phyloP scores from a whole-genome alignment of 2,113 vertebrate species.

The Nannobrachium achirus region DNA sequence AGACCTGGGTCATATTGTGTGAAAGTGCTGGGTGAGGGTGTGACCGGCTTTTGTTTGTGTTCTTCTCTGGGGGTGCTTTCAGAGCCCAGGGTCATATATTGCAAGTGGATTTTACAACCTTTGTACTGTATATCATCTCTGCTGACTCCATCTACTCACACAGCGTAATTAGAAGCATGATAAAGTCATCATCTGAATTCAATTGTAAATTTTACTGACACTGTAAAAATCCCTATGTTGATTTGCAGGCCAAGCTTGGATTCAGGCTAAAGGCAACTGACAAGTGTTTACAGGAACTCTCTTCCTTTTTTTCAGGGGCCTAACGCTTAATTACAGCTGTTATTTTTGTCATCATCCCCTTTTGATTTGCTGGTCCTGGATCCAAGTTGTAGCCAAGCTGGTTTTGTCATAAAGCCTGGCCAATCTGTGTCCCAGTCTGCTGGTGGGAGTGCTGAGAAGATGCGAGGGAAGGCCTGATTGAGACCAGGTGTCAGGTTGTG shows the following conservation, averaged over 20 bases:
- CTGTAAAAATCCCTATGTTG: slow-evolving; percentile 52
- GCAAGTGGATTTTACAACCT: slow-evolving; percentile 42
- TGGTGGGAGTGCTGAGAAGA: slow-evolving; percentile 52
- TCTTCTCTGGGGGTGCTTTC: no score
- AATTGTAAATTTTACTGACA: slow-evolving; percentile 45
- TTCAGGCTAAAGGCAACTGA: slow-evolving; percentile 29
- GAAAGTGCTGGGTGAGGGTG: not conserved
- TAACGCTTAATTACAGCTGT: slow-evolving; percentile 50
- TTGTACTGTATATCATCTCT: slow-evolving; percentile 45
- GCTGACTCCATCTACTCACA: slow-evolving; percentile 40
- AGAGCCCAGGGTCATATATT: slow-evolving; percentile 17
- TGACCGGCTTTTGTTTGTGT: not conserved
- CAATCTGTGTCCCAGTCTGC: slow-evolving; percentile 47
- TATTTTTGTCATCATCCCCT: slow-evolving; percentile 59
- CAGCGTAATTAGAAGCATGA: slow-evolving; percentile 58
- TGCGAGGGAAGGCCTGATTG: slow-evolving; percentile 54
- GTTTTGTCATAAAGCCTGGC: slow-evolving; percentile 58
- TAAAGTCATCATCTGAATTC: slow-evolving; percentile 53
- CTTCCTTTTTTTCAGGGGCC: slow-evolving; percentile 31
- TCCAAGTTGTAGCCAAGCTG: slow-evolving; percentile 47
- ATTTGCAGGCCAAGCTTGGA: slow-evolving; percentile 40
- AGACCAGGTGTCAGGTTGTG: slow-evolving; percentile 61
- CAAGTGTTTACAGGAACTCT: slow-evolving; percentile 23
- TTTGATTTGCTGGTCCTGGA: slow-evolving; percentile 64
- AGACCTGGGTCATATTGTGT: slow-evolving; percentile 1